phyloP scores from a whole-genome alignment of 2,113 vertebrate genomes.

The Trematomus loennbergii region DNA sequence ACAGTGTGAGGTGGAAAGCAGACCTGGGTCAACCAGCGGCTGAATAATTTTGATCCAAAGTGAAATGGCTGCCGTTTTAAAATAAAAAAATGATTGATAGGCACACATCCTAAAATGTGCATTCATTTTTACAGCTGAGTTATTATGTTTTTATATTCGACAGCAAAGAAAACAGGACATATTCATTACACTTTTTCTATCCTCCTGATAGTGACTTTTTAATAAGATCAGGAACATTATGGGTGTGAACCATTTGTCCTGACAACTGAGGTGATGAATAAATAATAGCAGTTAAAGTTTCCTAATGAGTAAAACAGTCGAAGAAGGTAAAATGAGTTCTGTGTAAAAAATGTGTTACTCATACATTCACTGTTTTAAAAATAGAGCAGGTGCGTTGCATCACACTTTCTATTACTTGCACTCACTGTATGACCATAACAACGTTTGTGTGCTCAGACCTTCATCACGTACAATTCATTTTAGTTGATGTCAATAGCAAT shows the following conservation, averaged over 20 bases:
- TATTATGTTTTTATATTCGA: slow-evolving; percentile 29
- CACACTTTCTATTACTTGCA: too few relatives aligned
- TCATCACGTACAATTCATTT: too few relatives aligned
- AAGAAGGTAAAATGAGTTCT: too few relatives aligned
- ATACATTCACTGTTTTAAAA: too few relatives aligned
- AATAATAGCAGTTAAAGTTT: neutral
- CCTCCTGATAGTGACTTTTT: neutral
- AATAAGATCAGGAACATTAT: slow-evolving; percentile 1
- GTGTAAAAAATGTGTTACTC: too few relatives aligned
- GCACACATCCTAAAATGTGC: slow-evolving; percentile 22
- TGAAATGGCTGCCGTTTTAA: slow-evolving; percentile 65
- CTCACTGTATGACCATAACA: too few relatives aligned
- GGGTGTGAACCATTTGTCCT: neutral
- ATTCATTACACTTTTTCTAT: slow-evolving; percentile 2
- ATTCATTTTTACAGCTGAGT: slow-evolving; percentile 34
- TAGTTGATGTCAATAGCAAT: too few relatives aligned
- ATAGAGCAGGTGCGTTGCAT: too few relatives aligned
- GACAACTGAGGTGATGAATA: slow-evolving; percentile 8
- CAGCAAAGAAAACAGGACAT: slow-evolving; percentile 17
- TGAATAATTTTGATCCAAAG: slow-evolving; percentile 67
- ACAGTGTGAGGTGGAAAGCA: slow-evolving; percentile 50
- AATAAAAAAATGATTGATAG: slow-evolving; percentile 69
- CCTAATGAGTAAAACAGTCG: neutral
- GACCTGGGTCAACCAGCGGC: slow-evolving; percentile 71
- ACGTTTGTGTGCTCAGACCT: too few relatives aligned